These are phyloP conservation scores for Lepidothrix coronata DNA, from an alignment of 2,113 vertebrate genomes.

Conservation along the genomic window DNA sequence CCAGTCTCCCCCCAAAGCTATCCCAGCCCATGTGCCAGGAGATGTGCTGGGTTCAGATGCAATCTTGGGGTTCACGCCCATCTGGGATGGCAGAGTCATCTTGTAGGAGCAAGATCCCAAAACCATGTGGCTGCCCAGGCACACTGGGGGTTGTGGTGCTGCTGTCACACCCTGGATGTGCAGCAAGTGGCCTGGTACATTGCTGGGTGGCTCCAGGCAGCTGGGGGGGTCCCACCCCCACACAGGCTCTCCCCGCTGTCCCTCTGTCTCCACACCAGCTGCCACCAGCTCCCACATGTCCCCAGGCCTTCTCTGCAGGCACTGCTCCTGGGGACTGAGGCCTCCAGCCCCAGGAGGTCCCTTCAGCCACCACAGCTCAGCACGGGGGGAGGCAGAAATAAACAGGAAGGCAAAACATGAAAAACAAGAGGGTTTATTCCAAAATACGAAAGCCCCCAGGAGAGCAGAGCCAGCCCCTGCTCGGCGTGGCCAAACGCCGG, in stretches of 20 bases:
- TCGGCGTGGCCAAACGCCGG: fast-evolving
- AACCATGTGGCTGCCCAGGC: not conserved
- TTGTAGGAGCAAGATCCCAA: not conserved
- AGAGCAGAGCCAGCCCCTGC: not conserved
- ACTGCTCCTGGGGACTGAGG: fast-evolving
- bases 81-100: not conserved
- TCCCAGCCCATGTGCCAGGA: not conserved
- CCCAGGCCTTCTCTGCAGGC: not conserved
- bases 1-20: not conserved
- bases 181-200: not conserved
- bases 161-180: not conserved
- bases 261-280: not conserved
- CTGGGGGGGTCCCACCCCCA: fast-evolving
- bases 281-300: not conserved
- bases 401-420: not conserved
- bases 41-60: fast-evolving
- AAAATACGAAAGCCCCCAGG: not conserved
- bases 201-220: fast-evolving
- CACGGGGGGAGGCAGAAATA: fast-evolving
- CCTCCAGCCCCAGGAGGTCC: not conserved
- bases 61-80: not conserved
- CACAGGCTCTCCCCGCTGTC: fast-evolving
- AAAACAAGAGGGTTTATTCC: slow-evolving; percentile 56
- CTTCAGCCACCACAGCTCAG: fast-evolving
- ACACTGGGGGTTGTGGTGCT: fast-evolving